Evolutionary conservation across 30 jellyfish, hydroid and myxozoan species (phyloP), one percentile per base, ranked within the genome.

Genomic region (Pelagia noctiluca): DNA sequence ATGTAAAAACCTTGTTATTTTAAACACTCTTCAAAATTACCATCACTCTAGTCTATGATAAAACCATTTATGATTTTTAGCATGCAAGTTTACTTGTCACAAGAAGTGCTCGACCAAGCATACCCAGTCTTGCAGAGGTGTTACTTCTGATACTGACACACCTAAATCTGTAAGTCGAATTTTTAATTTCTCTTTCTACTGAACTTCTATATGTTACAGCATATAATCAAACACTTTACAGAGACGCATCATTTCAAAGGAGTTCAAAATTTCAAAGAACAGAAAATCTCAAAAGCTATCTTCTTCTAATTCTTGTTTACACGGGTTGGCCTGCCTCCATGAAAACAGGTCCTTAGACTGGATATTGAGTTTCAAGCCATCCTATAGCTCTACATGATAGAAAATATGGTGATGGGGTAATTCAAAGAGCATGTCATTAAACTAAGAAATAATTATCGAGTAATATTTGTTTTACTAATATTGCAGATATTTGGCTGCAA

Each of bases 31-130:
- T n/a, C n/a, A n/a, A n/a, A n/a, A n/a, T n/a, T n/a, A n/a, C n/a
- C n/a, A n/a, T n/a, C n/a, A n/a, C n/a, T n/a, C n/a, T n/a, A n/a
- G n/a, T n/a, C n/a, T n/a, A n/a, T n/a, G n/a, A n/a, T n/a, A n/a
- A n/a, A n/a, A n/a, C n/a, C n/a, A n/a, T n/a, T n/a, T n/a, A n/a
- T 38, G 21, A 10, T 1, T 77, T 65, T 38, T 33, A 92, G 98
- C 91, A n/a, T 92, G 98, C 84, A 70, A 75, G 34, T 85, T 86
- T 80, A 86, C 98, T 19, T 92, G 98, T 36, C 98, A 92, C 80
- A 92, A 86, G 74, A 92, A 92, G 48, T 92, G 98, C 67, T 80
- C 83, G 2, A 37, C 79, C 16, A 92, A 81, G 65, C 84, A 79
- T 36, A 24, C 83, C 26, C 61, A 35, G 19, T 35, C 95, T 2